Evolutionary conservation across 2,888 invertebrate species (phyloP), one percentile per base, ranked within the genome.

Genomic region (Archips xylosteana): DNA sequence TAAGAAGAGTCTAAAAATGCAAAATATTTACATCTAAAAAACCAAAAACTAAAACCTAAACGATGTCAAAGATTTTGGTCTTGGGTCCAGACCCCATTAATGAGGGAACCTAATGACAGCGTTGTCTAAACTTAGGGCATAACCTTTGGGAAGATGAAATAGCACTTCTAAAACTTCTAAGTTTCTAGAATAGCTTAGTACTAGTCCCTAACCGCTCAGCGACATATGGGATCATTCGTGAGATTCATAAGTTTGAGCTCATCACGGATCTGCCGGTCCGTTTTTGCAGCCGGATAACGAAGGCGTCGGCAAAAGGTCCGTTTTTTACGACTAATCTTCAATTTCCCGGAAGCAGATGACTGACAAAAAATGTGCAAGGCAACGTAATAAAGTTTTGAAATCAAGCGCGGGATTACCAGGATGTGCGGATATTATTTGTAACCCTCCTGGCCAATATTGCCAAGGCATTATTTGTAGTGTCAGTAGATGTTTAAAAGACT

Each of bases 271-370:
- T 61, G 32, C 39, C 45, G 49, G 32, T 13, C n/a, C 34, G n/a
- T 65, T 65, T 65, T 65, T 65, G 49, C 34, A 51, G 34, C 45
- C 64, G 65, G 47, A 63, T 63, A 63, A 63, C 63, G 47, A 32
- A 54, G 13, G 57, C 57, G 32, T 63, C 39, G 45, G 32, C 13
- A 45, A 63, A 63, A 63, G 63, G 63, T 63, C 63, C 47, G 32
- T 47, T 63, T 63, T 63, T 63, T 63, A 63, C 47, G 63, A 63
- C 45, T 63, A 63, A 63, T 63, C 45, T 63, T 34, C 32, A 60
- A 63, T 63, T 57, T 63, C 63, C 32, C 34, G 47, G 63, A 34
- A 32, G 45, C 47, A 23, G 57, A 54, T 54, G 54, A 23, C 57
- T 32, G 13, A 23, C 32, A 57, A 57, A 57, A 57, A 57, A 57